Conservation (phyloP, 2,888 invertebrate genomes). For the Melolontha melolontha region DNA sequence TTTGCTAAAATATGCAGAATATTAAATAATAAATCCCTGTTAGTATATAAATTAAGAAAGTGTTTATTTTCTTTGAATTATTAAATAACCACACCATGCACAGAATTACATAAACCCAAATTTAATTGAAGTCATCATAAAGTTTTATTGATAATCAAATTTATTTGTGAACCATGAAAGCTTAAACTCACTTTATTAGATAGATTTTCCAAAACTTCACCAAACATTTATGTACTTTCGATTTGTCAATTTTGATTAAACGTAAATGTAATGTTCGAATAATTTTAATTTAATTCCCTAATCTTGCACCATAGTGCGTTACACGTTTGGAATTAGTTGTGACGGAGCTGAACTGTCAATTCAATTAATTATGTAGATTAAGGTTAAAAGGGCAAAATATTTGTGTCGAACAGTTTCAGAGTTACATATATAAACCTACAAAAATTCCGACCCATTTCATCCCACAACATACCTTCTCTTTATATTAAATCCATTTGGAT, state of each 20-base stretch:
- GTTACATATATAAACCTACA: background rate
- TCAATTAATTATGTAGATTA: slow-evolving; percentile 23
- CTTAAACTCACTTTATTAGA: slow-evolving; percentile 3
- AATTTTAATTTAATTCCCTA: slow-evolving; percentile 34
- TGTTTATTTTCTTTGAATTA: too few relatives aligned
- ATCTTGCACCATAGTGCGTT: slow-evolving; percentile 10
- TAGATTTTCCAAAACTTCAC: slow-evolving; percentile 10
- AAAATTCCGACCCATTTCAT: slow-evolving; percentile 26
- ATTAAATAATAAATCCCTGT: too few relatives aligned
- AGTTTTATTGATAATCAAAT: too few relatives aligned
- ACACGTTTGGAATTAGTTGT: slow-evolving; percentile 7
- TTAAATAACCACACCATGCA: too few relatives aligned
- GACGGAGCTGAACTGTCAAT: slow-evolving; percentile 8
- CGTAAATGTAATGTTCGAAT: slow-evolving; percentile 7
- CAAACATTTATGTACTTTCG: background rate
- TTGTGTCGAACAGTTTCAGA: slow-evolving; percentile 3
- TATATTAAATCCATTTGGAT: background rate
- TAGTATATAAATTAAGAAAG: too few relatives aligned
- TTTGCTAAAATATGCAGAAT: too few relatives aligned
- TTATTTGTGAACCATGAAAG: too few relatives aligned
- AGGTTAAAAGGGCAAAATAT: slow-evolving; percentile 11
- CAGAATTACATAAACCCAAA: too few relatives aligned
- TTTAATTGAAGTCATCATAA: too few relatives aligned
- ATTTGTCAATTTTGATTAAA: slow-evolving; percentile 32
- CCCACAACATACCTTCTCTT: background rate